phyloP scores from a whole-genome alignment of 2,113 vertebrate genomes.

The Petroica traversi region DNA sequence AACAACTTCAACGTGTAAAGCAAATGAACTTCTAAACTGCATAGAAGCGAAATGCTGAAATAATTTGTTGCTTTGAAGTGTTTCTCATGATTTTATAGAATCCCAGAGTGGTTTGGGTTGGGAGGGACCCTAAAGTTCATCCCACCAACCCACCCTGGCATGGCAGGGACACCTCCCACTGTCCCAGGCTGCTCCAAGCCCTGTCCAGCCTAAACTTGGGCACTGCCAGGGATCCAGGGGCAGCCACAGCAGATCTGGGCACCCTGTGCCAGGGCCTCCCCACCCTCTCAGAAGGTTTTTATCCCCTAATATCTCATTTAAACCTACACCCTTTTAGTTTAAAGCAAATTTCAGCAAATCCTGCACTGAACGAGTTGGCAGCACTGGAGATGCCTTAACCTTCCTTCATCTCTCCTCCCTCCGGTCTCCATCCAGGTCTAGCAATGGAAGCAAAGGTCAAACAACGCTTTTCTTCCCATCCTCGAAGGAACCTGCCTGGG shows the following conservation, averaged over 20 bases:
- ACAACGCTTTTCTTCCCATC: background rate
- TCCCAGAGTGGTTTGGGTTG: background rate
- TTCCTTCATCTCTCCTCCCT: background rate
- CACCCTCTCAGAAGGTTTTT: background rate
- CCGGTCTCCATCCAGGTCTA: background rate
- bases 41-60: background rate
- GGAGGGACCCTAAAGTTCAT: fast-evolving
- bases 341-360: background rate
- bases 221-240: background rate
- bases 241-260: background rate
- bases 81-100: background rate
- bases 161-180: background rate
- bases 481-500: background rate
- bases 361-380: background rate
- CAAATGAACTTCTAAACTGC: background rate
- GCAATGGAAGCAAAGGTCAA: background rate
- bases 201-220: background rate
- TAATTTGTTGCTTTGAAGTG: background rate
- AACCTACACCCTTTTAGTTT: background rate
- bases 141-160: too few relatives aligned
- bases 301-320: background rate
- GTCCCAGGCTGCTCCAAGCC: background rate
- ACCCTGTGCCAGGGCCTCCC: fast-evolving
- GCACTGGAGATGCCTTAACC: background rate
- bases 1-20: background rate